A percentile compares a stretch with the other conserved stretches of the same genome.
Evolutionary conservation across 2,888 invertebrate species (phyloP).

Genomic region (Steromphala cineraria): DNA sequence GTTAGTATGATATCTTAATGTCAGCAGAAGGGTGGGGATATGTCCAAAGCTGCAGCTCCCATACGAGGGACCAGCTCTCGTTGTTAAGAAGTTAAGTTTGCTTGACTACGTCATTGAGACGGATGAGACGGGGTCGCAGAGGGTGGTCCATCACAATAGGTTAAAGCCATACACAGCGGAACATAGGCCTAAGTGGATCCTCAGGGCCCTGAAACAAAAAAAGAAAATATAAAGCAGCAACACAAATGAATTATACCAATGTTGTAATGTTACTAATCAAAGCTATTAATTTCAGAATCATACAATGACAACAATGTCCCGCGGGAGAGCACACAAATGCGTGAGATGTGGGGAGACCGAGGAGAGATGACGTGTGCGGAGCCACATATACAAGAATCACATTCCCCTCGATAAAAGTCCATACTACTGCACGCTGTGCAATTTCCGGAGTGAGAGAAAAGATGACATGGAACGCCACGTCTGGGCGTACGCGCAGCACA

Average conservation of each 20-base stretch:
- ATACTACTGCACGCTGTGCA: neutral
- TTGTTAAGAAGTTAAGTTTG: neutral
- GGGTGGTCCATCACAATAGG: neutral
- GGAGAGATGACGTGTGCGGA: neutral
- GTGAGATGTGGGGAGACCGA: neutral
- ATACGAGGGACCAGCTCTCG: no score
- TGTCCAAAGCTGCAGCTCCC: no score
- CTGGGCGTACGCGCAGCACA: neutral
- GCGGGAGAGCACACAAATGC: neutral
- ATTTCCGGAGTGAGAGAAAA: neutral
- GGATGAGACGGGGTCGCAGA: neutral
- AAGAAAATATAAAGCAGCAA: neutral
- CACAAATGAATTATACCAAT: neutral
- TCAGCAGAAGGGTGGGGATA: no score
- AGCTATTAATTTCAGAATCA: neutral
- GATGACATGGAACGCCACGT: neutral
- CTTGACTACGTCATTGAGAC: neutral
- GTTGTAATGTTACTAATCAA: neutral
- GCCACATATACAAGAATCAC: neutral
- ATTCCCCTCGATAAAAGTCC: neutral
- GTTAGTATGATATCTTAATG: no score
- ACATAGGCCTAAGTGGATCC: neutral
- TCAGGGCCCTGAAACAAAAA: neutral
- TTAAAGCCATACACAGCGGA: neutral
- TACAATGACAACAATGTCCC: neutral